Conservation (phyloP, 2,797 vertebrate genomes). For the Sebastes jordani region DNA sequence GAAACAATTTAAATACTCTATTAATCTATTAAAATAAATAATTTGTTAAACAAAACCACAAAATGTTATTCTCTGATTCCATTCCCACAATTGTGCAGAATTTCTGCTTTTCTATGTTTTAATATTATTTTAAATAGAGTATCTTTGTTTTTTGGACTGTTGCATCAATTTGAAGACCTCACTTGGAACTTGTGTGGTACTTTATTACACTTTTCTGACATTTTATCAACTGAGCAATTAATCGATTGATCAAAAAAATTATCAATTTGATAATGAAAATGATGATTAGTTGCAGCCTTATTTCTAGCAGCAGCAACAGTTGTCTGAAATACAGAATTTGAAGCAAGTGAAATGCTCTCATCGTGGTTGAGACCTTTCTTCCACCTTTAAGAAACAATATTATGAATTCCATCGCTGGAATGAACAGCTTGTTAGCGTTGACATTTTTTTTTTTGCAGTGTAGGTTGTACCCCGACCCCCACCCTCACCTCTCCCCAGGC, state of each 20-base stretch:
- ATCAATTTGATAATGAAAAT: not conserved
- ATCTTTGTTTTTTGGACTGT: not conserved
- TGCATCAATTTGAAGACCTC: not conserved
- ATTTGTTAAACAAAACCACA: not conserved
- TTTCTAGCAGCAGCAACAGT: not conserved
- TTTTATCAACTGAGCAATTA: not conserved
- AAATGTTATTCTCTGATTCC: not conserved
- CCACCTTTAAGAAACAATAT: not conserved
- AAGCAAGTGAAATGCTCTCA: not conserved
- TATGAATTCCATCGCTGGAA: constrained; percentile 14
- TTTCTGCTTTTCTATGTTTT: not conserved
- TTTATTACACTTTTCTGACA: not conserved
- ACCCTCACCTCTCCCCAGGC: constrained; percentile 70
- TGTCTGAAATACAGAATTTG: not conserved
- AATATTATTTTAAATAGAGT: not conserved
- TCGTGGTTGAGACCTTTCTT: not conserved
- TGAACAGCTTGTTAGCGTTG: constrained; percentile 3
- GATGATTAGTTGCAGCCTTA: not conserved
- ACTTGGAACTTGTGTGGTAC: not conserved
- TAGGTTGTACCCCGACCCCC: constrained; percentile 45
- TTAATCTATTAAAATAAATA: not conserved
- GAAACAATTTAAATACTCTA: not conserved
- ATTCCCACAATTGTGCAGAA: not conserved
- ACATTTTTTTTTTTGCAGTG: constrained; percentile 24
- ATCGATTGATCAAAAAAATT: not conserved